phyloP scores from a whole-genome alignment of 2,113 vertebrate genomes.

The Xiphorhynchus elegans region DNA sequence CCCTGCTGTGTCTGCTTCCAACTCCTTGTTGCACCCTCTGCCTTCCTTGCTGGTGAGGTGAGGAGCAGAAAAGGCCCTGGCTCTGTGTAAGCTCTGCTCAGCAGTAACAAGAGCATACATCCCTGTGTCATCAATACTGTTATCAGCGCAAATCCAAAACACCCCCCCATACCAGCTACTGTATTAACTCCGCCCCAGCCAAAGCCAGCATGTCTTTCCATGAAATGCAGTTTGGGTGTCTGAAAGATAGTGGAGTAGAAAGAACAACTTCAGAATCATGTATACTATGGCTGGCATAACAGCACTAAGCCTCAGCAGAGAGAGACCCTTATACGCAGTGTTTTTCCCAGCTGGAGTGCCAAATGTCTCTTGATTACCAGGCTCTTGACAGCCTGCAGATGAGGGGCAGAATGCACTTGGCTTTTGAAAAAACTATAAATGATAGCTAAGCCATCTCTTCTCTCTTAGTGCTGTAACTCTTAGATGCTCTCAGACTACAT shows the following conservation, averaged over 20 bases:
- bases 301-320: not conserved
- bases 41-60: rapidly evolving
- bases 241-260: not conserved
- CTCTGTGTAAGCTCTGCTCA: not conserved
- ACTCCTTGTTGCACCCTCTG: not conserved
- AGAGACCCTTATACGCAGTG: conserved; percentile 1
- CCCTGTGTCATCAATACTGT: not conserved
- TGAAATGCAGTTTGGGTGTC: not conserved
- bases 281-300: not conserved
- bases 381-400: conserved; percentile 2
- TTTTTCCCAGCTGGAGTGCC: conserved; percentile 43
- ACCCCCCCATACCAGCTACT: not conserved
- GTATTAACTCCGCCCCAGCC: not conserved
- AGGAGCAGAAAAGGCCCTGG: not conserved
- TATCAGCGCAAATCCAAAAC: not conserved
- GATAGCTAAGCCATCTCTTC: not conserved
- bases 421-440: not conserved
- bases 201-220: not conserved
- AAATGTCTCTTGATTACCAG: conserved; percentile 38
- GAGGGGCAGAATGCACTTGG: not conserved
- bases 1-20: not conserved
- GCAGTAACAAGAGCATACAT: not conserved
- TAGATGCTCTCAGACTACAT: not conserved
- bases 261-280: rapidly evolving
- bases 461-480: not conserved